These are phyloP conservation scores for Paramuricea clavata DNA, from an alignment of 92 coral and sea anemone genomes.

Conservation along the genomic window DNA sequence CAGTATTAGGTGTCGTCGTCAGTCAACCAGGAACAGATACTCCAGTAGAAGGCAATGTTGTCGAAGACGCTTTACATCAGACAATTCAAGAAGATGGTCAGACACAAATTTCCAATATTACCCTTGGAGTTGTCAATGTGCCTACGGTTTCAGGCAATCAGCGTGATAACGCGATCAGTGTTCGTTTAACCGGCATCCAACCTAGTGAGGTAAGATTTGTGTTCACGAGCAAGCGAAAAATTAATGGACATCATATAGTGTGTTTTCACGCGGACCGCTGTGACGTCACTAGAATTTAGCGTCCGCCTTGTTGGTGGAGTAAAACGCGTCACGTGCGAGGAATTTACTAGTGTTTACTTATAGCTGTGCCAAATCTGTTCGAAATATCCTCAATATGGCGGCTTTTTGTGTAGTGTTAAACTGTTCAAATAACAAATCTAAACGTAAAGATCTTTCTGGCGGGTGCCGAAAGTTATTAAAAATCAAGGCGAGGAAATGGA, in stretches of 20 bases:
- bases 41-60: too few relatives aligned
- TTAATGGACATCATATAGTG: slow-evolving; percentile 12
- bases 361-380: slow-evolving; percentile 40
- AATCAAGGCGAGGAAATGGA: slow-evolving; percentile 70
- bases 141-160: too few relatives aligned
- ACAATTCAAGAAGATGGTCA: too few relatives aligned
- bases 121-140: too few relatives aligned
- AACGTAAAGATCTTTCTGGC: slow-evolving; percentile 60
- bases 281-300: slow-evolving; percentile 52
- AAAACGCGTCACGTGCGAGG: slow-evolving; percentile 11
- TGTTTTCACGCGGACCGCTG: slow-evolving; percentile 34
- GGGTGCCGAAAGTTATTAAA: slow-evolving; percentile 70
- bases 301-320: slow-evolving; percentile 66
- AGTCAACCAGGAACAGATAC: too few relatives aligned
- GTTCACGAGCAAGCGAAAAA: too few relatives aligned
- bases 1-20: too few relatives aligned
- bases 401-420: slow-evolving; percentile 50
- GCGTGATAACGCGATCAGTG: too few relatives aligned
- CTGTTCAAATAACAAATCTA: slow-evolving; percentile 53
- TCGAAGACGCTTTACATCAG: too few relatives aligned
- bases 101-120: too few relatives aligned
- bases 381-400: slow-evolving; percentile 46
- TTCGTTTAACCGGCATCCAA: too few relatives aligned
- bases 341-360: slow-evolving; percentile 25
- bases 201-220: too few relatives aligned